A percentile compares a stretch with the other conserved stretches of the same genome.
phyloP scores from a whole-genome alignment of 2,113 vertebrate species.

The Sinocyclocheilus grahami region DNA sequence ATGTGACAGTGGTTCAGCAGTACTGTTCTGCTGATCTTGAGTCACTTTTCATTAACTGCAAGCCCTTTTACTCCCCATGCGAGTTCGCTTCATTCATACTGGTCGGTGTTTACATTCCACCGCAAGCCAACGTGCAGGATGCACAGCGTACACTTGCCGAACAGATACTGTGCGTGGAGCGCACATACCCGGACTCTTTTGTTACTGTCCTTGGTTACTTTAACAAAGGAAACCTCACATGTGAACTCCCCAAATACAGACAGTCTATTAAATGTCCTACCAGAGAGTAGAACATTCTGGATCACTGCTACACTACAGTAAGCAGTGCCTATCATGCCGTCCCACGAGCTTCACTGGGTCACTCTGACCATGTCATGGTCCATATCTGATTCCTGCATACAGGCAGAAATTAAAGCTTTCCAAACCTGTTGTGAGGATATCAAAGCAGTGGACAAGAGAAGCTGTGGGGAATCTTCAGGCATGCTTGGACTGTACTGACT shows the following conservation, averaged over 20 bases:
- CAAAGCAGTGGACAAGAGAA: neutral
- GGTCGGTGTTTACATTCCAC: no score
- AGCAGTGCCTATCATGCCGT: neutral
- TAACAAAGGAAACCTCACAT: no score
- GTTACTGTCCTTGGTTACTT: no score
- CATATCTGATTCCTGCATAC: constrained; percentile 16
- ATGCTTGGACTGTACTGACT: neutral
- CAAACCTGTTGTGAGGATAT: neutral
- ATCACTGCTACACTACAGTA: neutral
- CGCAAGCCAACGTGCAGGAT: no score
- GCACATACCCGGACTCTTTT: no score
- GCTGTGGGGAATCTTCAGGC: neutral
- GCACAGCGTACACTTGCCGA: no score
- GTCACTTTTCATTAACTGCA: no score
- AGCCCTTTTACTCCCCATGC: no score
- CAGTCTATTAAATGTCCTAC: no score
- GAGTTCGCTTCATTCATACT: no score
- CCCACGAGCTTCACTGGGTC: neutral
- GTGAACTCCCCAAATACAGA: neutral
- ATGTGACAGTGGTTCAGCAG: neutral
- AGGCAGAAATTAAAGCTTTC: neutral
- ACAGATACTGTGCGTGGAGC: no score
- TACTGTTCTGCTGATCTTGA: no score
- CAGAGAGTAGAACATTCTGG: neutral
- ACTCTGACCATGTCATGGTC: constrained; percentile 7